A percentile compares a stretch with the other conserved stretches of the same genome.
Evolutionary conservation across 2,113 vertebrate genomes (phyloP).

Genomic region (Pelecanoides urinatrix): DNA sequence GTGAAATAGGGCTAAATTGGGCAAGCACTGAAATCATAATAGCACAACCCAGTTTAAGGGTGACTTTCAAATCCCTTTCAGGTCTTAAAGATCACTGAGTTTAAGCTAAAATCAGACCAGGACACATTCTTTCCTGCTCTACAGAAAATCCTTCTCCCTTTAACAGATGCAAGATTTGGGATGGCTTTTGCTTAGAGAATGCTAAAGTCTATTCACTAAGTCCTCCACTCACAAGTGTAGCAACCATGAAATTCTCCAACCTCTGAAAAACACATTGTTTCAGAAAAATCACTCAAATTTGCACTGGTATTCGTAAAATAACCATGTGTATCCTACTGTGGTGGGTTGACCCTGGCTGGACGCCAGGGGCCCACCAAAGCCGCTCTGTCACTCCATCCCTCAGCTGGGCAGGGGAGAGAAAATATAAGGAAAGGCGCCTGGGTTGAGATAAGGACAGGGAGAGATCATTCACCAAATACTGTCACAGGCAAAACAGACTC

Average conservation of each 20-base stretch:
- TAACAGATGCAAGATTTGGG: neutral
- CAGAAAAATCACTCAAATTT: neutral
- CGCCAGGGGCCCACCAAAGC: neutral
- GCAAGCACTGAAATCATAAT: neutral
- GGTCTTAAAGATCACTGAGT: neutral
- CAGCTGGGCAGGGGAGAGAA: neutral
- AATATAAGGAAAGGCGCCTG: neutral
- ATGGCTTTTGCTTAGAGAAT: neutral
- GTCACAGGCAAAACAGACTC: neutral
- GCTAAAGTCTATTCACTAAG: neutral
- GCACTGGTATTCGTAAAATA: neutral
- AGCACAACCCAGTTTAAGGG: neutral
- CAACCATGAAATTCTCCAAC: neutral
- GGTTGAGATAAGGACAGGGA: neutral
- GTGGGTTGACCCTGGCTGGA: neutral
- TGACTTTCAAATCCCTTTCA: conserved; percentile 14
- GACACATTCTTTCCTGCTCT: neutral
- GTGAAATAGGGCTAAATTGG: conserved; percentile 23
- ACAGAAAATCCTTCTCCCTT: neutral
- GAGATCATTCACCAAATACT: neutral
- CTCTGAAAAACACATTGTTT: neutral
- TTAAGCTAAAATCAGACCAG: neutral
- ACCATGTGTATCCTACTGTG: neutral
- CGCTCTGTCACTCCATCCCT: neutral
- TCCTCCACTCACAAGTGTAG: neutral